Percentiles rank a stretch among this genome's conserved stretches.
phyloP scores from a whole-genome alignment of 2,797 vertebrate species.

The Passerculus sandwichensis region DNA sequence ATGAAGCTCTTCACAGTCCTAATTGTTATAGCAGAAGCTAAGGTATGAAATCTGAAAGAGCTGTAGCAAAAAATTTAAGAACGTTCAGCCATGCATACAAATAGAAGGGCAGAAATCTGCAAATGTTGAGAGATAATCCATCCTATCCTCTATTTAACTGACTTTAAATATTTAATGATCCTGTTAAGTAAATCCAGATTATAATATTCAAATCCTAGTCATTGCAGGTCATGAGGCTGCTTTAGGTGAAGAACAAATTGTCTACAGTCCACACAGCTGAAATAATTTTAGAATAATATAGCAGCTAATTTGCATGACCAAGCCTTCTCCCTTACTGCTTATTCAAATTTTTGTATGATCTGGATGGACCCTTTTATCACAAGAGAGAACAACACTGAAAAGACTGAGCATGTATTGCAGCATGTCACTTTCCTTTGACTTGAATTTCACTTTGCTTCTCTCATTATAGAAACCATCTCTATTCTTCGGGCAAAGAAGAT shows the following conservation, averaged over 20 bases:
- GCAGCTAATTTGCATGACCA: not conserved
- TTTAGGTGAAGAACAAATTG: constrained; percentile 31
- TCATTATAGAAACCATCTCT: not conserved
- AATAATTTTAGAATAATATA: constrained; percentile 28
- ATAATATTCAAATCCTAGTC: constrained; percentile 47
- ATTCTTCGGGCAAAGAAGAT: not conserved
- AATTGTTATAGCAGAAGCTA: constrained; percentile 65
- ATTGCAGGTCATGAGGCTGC: constrained; percentile 22
- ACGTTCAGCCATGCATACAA: constrained; percentile 20
- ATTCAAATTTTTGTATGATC: not conserved
- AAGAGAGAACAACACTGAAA: not conserved
- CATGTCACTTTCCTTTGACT: not conserved
- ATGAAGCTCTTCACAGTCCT: constrained; percentile 47
- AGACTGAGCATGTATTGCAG: not conserved
- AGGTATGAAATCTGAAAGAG: constrained; percentile 64
- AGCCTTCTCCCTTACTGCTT: not conserved
- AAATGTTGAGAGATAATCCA: constrained; percentile 35
- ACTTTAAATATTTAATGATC: constrained; percentile 75
- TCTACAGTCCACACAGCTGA: not conserved
- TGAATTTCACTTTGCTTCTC: not conserved
- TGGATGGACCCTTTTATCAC: not conserved
- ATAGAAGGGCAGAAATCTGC: constrained; percentile 27
- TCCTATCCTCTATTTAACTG: constrained; percentile 47
- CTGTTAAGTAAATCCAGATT: constrained; percentile 72
- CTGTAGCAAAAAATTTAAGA: constrained; percentile 54